phyloP scores from a whole-genome alignment of 1,140 invertebrate species.

The Drosophila miranda region DNA sequence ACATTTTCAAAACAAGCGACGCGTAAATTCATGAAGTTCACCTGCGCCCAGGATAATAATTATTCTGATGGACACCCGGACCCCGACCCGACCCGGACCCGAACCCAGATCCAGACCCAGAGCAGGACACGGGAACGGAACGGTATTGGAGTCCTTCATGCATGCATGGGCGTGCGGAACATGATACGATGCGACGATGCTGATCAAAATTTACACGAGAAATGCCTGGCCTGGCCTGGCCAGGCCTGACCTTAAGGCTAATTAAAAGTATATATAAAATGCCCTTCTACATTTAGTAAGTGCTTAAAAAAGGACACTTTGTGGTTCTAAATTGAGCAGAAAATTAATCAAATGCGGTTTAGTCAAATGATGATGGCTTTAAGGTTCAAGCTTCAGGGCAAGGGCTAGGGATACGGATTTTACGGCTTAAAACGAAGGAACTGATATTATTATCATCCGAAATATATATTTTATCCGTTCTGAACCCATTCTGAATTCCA shows the following conservation, averaged over 20 bases:
- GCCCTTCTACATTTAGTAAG: conserved; percentile 3
- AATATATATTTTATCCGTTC: too few relatives aligned
- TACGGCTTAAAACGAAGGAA: too few relatives aligned
- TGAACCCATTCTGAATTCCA: too few relatives aligned
- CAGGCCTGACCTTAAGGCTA: conserved; percentile 35
- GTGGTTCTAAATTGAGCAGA: not conserved
- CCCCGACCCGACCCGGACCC: too few relatives aligned
- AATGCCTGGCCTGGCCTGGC: conserved; percentile 25
- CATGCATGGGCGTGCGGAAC: conserved; percentile 28
- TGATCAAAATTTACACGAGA: conserved; percentile 17
- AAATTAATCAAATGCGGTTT: too few relatives aligned
- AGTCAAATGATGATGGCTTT: too few relatives aligned
- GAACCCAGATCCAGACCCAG: too few relatives aligned
- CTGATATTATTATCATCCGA: too few relatives aligned
- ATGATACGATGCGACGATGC: conserved; percentile 21
- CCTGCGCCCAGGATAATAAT: conserved; percentile 53
- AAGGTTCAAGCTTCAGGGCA: too few relatives aligned
- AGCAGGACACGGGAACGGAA: too few relatives aligned
- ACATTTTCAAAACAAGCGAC: conserved; percentile 65
- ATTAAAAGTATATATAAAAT: conserved; percentile 35
- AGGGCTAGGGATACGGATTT: too few relatives aligned
- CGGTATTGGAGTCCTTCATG: not conserved
- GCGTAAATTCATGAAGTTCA: conserved; percentile 65
- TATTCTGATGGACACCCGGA: conserved; percentile 40
- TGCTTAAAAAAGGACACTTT: not conserved